These are phyloP conservation scores for Phaedon cochleariae DNA, from an alignment of 2,888 invertebrate genomes.

Conservation along the genomic window DNA sequence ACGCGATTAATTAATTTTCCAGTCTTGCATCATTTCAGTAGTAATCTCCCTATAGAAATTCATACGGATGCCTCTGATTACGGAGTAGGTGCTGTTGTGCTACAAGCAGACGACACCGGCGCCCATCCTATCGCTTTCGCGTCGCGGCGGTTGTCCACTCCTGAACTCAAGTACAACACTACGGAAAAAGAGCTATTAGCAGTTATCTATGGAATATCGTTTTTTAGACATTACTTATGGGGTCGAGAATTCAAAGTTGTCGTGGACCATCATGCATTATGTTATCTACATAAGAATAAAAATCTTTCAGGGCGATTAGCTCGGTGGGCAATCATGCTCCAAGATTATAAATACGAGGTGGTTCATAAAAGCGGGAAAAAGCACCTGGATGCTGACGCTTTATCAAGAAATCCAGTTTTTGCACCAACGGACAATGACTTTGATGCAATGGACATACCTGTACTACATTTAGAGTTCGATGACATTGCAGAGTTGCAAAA, in stretches of 20 bases:
- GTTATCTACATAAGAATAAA: constrained; percentile 1
- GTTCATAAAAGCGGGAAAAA: constrained; percentile 3
- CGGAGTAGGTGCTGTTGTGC: too few species aligned
- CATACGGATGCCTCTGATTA: too few species aligned
- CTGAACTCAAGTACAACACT: background rate
- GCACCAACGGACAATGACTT: background rate
- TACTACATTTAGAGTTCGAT: background rate
- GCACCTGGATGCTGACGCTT: background rate
- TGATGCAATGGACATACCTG: background rate
- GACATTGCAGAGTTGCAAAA: constrained; percentile 7
- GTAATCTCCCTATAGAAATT: too few species aligned
- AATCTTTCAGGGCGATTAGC: background rate
- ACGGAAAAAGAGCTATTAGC: background rate
- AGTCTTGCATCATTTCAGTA: background rate
- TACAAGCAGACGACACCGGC: background rate
- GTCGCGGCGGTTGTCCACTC: background rate
- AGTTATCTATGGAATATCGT: background rate
- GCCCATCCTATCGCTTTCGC: background rate
- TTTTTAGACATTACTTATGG: background rate
- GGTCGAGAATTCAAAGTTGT: background rate
- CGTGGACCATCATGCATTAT: background rate
- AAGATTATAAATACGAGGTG: background rate
- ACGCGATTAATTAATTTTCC: background rate
- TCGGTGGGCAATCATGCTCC: background rate
- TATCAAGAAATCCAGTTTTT: background rate